Percentiles rank a stretch among this genome's conserved stretches.
phyloP scores from a whole-genome alignment of 1,140 invertebrate genomes.

The Anastatus disparis region DNA sequence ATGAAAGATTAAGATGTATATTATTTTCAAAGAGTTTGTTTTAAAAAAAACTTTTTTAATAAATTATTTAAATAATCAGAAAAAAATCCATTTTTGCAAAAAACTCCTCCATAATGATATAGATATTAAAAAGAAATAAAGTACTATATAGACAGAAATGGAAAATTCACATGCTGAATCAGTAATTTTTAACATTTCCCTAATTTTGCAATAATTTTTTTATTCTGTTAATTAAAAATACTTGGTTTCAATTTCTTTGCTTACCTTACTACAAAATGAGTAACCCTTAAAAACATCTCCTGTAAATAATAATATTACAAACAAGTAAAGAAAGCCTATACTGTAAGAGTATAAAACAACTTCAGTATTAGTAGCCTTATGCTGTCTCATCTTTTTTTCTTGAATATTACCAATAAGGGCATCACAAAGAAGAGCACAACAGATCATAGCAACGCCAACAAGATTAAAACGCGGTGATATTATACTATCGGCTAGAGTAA shows the following conservation, averaged over 20 bases:
- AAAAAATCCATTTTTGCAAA: too few species aligned
- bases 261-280: conserved; percentile 82
- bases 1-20: too few species aligned
- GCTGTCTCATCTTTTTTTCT: conserved; percentile 91
- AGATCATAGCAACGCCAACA: conserved; percentile 87
- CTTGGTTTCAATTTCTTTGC: conserved; percentile 40
- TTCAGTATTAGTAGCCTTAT: conserved; percentile 87
- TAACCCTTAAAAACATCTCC: conserved; percentile 82
- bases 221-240: too few species aligned
- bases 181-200: too few species aligned
- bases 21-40: too few species aligned
- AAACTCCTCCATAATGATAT: too few species aligned
- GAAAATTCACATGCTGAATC: too few species aligned
- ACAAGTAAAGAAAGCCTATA: conserved; percentile 87
- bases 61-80: too few species aligned
- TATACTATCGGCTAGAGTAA: conserved; percentile 91
- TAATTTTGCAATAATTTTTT: too few species aligned
- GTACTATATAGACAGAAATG: too few species aligned
- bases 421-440: conserved; percentile 87
- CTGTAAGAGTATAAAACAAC: conserved; percentile 94
- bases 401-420: conserved; percentile 96
- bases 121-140: too few species aligned
- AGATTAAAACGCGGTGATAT: conserved; percentile 89
- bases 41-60: too few species aligned
- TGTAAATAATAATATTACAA: conserved; percentile 78